Percentiles rank a stretch among this genome's conserved stretches.
Evolutionary conservation across 2,797 vertebrate genomes (phyloP).

Genomic region (Spinus olivaceus): DNA sequence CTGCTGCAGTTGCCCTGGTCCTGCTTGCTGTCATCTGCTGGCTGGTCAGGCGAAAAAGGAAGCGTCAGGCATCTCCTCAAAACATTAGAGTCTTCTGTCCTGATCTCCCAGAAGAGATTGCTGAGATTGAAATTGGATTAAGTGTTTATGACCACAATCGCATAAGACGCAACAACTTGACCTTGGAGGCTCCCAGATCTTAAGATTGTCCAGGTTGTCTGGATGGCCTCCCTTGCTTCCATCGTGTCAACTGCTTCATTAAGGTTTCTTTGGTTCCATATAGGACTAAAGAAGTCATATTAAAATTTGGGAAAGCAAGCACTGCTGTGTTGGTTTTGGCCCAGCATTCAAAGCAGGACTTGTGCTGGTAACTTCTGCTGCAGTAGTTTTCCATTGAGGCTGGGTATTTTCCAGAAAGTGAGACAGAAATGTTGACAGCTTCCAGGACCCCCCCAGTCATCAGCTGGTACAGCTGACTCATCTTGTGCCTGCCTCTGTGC

Average conservation of each 20-base stretch:
- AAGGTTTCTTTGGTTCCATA: background rate
- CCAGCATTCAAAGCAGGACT: background rate
- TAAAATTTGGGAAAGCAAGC: background rate
- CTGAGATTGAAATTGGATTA: background rate
- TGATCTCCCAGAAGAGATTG: background rate
- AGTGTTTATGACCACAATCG: background rate
- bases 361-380: background rate
- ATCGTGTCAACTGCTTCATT: background rate
- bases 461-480: slow-evolving; percentile 18
- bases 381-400: slow-evolving; percentile 48
- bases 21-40: background rate
- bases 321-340: slow-evolving; percentile 26
- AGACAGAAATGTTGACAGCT: background rate
- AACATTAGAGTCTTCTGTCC: background rate
- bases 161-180: background rate
- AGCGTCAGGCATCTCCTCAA: background rate
- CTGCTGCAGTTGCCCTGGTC: background rate
- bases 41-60: background rate
- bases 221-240: background rate
- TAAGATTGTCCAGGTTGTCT: background rate
- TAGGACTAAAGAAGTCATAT: background rate
- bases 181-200: background rate
- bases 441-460: background rate
- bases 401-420: slow-evolving; percentile 50
- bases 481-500: background rate